Conservation (phyloP, 2,888 invertebrate genomes). For the Synanthedon vespiformis region DNA sequence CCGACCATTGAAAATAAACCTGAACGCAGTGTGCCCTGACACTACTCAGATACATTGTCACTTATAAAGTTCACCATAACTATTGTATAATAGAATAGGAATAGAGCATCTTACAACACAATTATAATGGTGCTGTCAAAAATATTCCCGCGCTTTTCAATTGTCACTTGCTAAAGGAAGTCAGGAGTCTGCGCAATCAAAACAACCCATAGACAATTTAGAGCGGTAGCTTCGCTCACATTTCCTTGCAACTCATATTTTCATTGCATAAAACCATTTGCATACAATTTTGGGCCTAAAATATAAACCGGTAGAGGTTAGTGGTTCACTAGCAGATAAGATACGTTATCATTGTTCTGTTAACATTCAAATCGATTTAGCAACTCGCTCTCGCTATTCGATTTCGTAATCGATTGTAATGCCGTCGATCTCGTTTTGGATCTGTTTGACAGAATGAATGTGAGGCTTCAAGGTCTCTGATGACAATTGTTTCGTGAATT, state of each 20-base stretch:
- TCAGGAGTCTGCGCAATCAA: not conserved
- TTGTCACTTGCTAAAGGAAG: not conserved
- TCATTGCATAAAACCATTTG: slow-evolving; percentile 1
- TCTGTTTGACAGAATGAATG: slow-evolving; percentile 27
- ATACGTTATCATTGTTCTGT: slow-evolving; percentile 2
- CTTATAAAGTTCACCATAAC: too few species aligned
- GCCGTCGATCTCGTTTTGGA: slow-evolving; percentile 31
- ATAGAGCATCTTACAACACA: too few species aligned
- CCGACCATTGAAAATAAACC: too few species aligned
- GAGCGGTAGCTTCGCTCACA: slow-evolving; percentile 1
- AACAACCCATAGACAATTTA: slow-evolving; percentile 1
- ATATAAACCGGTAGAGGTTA: not conserved
- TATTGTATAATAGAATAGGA: too few species aligned
- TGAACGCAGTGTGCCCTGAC: too few species aligned
- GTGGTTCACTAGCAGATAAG: slow-evolving; percentile 2
- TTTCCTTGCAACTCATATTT: not conserved
- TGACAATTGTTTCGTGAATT: slow-evolving; percentile 19
- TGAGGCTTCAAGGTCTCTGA: slow-evolving; percentile 29
- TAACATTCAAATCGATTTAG: slow-evolving; percentile 6
- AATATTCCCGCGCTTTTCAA: not conserved
- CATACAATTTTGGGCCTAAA: slow-evolving; percentile 2
- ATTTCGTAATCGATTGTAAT: slow-evolving; percentile 35
- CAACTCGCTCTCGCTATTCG: slow-evolving; percentile 10
- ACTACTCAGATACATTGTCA: too few species aligned
- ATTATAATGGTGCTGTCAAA: too few species aligned